Evolutionary conservation across 23 tunicate species (phyloP).

Genomic region (Clavelina lepadiformis): DNA sequence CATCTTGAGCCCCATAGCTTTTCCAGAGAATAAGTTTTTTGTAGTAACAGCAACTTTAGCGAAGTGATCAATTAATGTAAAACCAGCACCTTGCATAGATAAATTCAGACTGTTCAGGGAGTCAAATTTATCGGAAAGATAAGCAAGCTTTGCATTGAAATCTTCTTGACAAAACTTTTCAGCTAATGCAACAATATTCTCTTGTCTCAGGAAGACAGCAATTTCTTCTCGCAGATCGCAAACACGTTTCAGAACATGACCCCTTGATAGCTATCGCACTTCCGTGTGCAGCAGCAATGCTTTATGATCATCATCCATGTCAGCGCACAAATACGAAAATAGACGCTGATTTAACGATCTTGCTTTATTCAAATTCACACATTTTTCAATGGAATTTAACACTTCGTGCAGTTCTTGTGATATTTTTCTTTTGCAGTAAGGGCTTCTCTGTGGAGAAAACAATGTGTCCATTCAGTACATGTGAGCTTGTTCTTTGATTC

Average conservation of each 20-base stretch:
- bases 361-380: constrained; percentile 42
- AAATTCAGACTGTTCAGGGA: constrained; percentile 27
- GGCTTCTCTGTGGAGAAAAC: constrained; percentile 51
- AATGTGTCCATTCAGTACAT: constrained; percentile 27
- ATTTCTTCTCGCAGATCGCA: constrained; percentile 40
- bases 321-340: constrained; percentile 41
- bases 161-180: constrained; percentile 33
- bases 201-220: constrained; percentile 12
- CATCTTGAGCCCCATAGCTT: constrained; percentile 16
- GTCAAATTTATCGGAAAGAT: constrained; percentile 40
- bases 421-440: constrained; percentile 25
- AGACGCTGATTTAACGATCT: constrained; percentile 31
- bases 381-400: constrained; percentile 27
- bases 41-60: constrained; percentile 25
- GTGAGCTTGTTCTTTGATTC: constrained; percentile 7
- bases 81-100: constrained; percentile 47
- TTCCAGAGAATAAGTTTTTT: constrained; percentile 28
- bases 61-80: constrained; percentile 33
- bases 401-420: constrained; percentile 38
- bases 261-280: constrained; percentile 34
- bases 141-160: constrained; percentile 37
- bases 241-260: constrained; percentile 25
- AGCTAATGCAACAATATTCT: constrained; percentile 25
- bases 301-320: constrained; percentile 37
- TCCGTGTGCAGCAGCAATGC: constrained; percentile 33